Base-by-base conservation (phyloP, 1,140 invertebrate genomes). In the Drosophila ercepeae region DNA sequence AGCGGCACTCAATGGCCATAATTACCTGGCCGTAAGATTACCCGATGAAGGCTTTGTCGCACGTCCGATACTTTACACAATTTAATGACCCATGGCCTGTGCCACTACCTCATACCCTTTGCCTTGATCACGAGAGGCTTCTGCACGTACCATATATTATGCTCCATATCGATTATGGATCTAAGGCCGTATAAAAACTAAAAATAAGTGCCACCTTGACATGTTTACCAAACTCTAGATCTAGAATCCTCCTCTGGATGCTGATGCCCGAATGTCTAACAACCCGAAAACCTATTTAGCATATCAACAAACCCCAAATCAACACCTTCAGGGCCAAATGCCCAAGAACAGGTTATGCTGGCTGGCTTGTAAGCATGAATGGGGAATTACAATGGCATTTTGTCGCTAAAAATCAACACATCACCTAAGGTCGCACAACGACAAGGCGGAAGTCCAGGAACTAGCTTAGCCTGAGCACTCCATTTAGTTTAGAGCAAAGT, bases 1-100 rank as follows among this genome's bases (percentile, higher is more conserved):
- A 23, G 61, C 45, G 49, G 64, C 63, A 57, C 59, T 84, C 59
- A 88, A 74, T 86, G 72, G 48, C 73, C 73, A 81, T 65, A 73
- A 81, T 81, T 70, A 64, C 57, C 57, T 21, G 36, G 34, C 14
- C 36, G 8, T n/a, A 48, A 73, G 50, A 71, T 72, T 67, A 44
- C 74, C 60, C 57, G 52, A 57, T 64, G 45, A 74, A 73, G 59
- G 48, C 21, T 58, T 63, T 32, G 27, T 51, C 39, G 45, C 73
- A 74, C 74, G 78, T 77, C 72, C 68, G 77, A 65, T 63, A 42
- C 18, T 32, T 65, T 41, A 41, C 9, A 6, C 8, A 32, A n/a
- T 3, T 67, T 67, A 67, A 67, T 41, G 48, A 45, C 60, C 2
- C 36, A 14, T 29, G 23, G 25, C 27, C 60, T 39, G 36, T 39